These are phyloP conservation scores for Monochamus alternatus DNA, from an alignment of 2,888 invertebrate genomes.

Conservation along the genomic window DNA sequence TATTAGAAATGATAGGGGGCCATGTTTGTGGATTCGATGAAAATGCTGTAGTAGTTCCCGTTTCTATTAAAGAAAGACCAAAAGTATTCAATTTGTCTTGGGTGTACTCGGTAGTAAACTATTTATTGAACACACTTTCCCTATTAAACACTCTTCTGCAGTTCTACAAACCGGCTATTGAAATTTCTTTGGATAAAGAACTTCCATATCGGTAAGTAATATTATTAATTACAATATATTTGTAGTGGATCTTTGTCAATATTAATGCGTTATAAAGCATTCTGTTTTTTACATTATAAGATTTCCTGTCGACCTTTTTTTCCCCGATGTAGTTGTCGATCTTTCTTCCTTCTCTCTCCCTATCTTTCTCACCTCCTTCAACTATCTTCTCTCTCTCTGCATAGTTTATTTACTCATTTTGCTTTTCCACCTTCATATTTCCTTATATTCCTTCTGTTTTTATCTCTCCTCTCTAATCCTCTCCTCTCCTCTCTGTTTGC, in stretches of 20 bases:
- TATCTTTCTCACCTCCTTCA: no score
- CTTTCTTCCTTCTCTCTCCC: no score
- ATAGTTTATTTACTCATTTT: no score
- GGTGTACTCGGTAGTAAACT: constrained; percentile 65
- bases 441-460: no score
- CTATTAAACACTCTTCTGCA: constrained; percentile 62
- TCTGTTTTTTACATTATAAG: no score
- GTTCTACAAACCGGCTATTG: constrained; percentile 60
- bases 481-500: no score
- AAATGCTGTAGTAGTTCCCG: constrained; percentile 60
- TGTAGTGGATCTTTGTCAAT: neutral
- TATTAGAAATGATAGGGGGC: constrained; percentile 64
- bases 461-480: no score
- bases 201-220: constrained; percentile 65
- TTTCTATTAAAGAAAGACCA: constrained; percentile 62
- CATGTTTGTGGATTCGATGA: constrained; percentile 64
- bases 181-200: constrained; percentile 62
- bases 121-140: constrained; percentile 61
- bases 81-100: constrained; percentile 62
- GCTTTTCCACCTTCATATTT: no score
- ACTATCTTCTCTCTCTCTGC: no score
- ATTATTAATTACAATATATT: neutral
- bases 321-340: no score
- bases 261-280: no score
- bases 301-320: no score